phyloP scores from a whole-genome alignment of 2,113 vertebrate species.

The Penelope pileata region DNA sequence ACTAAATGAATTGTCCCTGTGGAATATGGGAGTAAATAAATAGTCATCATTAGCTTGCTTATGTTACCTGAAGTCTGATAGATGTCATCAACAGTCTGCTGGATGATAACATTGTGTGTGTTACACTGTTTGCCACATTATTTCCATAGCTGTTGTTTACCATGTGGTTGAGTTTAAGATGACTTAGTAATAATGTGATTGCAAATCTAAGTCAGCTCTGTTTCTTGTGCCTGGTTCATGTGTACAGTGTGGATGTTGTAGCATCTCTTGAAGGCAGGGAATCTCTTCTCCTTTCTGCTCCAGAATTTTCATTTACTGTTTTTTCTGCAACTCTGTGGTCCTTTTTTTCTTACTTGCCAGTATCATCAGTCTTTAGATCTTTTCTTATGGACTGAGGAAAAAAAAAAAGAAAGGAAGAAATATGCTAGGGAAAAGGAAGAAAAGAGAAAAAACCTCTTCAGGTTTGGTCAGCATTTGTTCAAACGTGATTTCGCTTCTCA shows the following conservation, averaged over 20 bases:
- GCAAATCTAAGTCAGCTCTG: neutral
- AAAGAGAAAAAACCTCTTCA: neutral
- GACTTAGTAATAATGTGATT: neutral
- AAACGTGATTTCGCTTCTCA: neutral
- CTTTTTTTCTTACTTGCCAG: neutral
- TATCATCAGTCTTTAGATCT: neutral
- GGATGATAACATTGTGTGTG: neutral
- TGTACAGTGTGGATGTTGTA: neutral
- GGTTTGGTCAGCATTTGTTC: neutral
- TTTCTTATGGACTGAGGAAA: neutral
- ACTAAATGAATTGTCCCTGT: neutral
- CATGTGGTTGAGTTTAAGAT: neutral
- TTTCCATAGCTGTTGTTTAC: neutral
- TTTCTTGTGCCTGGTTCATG: rapidly evolving
- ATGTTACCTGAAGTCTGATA: neutral
- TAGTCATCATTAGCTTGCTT: neutral
- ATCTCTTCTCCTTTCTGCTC: neutral
- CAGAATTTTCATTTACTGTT: neutral
- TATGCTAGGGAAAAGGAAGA: neutral
- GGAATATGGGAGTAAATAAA: neutral
- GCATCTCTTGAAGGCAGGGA: neutral
- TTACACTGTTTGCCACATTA: neutral
- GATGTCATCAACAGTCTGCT: neutral
- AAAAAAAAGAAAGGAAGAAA: neutral
- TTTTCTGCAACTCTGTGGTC: neutral